A percentile compares a stretch with the other conserved stretches of the same genome.
phyloP scores from a whole-genome alignment of 2,113 vertebrate genomes.

The Prinia subflava region DNA sequence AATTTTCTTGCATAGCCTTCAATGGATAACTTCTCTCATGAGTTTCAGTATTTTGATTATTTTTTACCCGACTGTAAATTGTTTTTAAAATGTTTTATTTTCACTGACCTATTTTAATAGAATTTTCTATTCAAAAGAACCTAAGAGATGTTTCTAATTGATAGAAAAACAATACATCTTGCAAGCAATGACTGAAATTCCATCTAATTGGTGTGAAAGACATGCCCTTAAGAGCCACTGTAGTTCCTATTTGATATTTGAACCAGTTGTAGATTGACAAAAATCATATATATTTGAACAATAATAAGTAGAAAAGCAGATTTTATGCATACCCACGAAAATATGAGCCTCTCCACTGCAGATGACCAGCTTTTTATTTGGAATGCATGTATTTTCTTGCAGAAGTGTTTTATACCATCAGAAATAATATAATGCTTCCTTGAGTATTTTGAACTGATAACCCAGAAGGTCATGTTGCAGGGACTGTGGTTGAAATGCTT shows the following conservation, averaged over 20 bases:
- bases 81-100: not conserved
- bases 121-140: not conserved
- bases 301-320: not conserved
- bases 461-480: not conserved
- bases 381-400: not conserved
- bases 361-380: not conserved
- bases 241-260: not conserved
- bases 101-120: not conserved
- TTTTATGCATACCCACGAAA: not conserved
- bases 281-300: not conserved
- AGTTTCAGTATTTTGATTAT: not conserved
- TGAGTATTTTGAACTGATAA: not conserved
- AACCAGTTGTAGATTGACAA: not conserved
- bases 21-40: not conserved
- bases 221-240: not conserved
- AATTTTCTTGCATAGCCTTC: not conserved
- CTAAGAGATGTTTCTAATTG: not conserved
- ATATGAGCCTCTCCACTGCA: not conserved
- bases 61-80: not conserved
- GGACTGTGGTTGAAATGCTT: not conserved
- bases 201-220: not conserved
- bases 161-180: not conserved
- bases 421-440: not conserved
- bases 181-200: not conserved
- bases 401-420: not conserved